Base-by-base conservation (phyloP, 1,140 invertebrate genomes). In the Scaptomyza montana region DNA sequence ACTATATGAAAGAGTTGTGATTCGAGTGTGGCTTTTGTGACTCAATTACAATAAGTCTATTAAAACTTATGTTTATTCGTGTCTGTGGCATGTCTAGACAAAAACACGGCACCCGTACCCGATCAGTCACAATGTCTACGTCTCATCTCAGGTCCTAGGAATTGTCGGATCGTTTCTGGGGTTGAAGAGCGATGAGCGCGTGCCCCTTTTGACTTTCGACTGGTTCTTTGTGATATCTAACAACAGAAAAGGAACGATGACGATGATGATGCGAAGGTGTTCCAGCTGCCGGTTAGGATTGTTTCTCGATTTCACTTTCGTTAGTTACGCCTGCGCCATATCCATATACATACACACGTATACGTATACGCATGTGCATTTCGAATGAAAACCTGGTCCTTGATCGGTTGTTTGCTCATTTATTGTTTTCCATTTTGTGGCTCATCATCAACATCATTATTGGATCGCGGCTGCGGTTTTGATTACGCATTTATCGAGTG, bases 41-140 rank as follows among this genome's bases (percentile, higher is more conserved):
- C 84, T 87, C 84, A 87, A 87, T 87, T 87, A 87, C 82, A 87
- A 87, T 87, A 87, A 87, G 82, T 87, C 82, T 87, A 87, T 87
- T 87, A 87, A 89, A 87, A 36, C 8, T 36, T 36, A 7, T 9
- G 8, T 30, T 5, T 30, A 30, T 56, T 86, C 71, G 45, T 84
- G 76, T 86, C 81, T 87, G 82, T 60, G 74, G 66, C 65, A 55
- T 59, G 82, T 87, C 81, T 86, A 86, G 82, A 86, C 30, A 33
- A 33, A 33, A 21, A 54, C 25, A 56, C 28, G 5, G 33, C 21
- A 59, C 13, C 19, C 64, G 13, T 51, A 39, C 51, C 39, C 77
- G 80, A 85, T 84, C 80, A 74, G 77, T 85, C 80, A 85, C 80
- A 77, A 77, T 71, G 77, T 78, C 70, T 74, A 56, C 13, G 9